A percentile compares a stretch with the other conserved stretches of the same genome.
These are phyloP conservation scores for Turdus rufiventris DNA, from an alignment of 2,113 vertebrate species.

Conservation along the genomic window DNA sequence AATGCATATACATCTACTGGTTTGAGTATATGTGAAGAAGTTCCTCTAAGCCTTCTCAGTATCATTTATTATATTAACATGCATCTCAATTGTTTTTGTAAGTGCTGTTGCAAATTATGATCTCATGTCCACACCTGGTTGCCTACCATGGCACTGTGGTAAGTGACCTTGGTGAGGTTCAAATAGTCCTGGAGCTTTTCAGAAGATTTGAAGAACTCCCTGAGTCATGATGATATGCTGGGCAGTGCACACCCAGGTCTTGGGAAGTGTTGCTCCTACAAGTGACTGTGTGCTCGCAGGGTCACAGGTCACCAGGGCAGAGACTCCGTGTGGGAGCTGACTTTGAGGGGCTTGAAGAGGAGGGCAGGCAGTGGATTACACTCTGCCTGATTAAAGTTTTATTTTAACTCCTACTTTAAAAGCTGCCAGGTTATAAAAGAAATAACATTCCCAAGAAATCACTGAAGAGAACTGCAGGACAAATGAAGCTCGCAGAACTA, in stretches of 20 bases:
- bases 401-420: not conserved
- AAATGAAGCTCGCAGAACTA: not conserved
- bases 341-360: not conserved
- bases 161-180: not conserved
- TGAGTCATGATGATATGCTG: not conserved
- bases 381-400: not conserved
- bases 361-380: not conserved
- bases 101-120: not conserved
- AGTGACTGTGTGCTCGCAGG: accelerated
- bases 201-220: not conserved
- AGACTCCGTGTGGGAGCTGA: not conserved
- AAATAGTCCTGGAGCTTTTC: not conserved
- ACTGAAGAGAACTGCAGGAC: not conserved
- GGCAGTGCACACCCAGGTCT: not conserved
- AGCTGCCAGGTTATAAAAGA: not conserved
- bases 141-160: no score
- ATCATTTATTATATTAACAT: not conserved
- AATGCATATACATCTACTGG: not conserved
- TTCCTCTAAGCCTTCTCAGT: not conserved
- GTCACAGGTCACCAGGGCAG: not conserved
- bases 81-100: not conserved
- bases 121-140: not conserved
- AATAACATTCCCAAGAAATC: not conserved
- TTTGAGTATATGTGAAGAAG: not conserved
- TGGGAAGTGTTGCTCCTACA: not conserved